These are phyloP conservation scores for Dromaius novaehollandiae DNA, from an alignment of 2,113 vertebrate species.

Conservation along the genomic window DNA sequence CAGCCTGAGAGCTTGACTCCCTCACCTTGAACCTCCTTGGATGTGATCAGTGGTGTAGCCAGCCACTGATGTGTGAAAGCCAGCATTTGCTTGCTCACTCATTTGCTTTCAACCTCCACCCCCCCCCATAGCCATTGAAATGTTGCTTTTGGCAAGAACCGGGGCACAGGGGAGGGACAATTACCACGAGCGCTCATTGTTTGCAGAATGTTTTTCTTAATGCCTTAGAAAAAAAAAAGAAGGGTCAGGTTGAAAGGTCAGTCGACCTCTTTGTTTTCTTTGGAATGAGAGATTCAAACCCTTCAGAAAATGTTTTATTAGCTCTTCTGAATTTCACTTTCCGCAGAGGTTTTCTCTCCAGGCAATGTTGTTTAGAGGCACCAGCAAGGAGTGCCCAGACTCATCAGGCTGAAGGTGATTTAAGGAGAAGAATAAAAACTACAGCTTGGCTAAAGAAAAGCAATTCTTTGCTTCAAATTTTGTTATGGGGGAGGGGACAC, in stretches of 20 bases:
- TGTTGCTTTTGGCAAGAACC: slow-evolving; percentile 74
- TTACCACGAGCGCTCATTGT: slow-evolving; percentile 73
- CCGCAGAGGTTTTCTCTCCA: slow-evolving; percentile 59
- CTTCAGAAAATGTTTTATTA: slow-evolving; percentile 74
- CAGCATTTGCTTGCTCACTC: slow-evolving; percentile 65
- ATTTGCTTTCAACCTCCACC: slow-evolving; percentile 69
- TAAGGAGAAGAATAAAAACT: slow-evolving; percentile 50
- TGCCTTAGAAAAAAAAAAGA: slow-evolving; percentile 26
- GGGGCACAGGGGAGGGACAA: slow-evolving; percentile 70
- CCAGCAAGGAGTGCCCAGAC: slow-evolving; percentile 32
- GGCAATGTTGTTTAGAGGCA: slow-evolving; percentile 44
- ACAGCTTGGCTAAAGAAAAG: not conserved
- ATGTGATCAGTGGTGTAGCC: slow-evolving; percentile 48
- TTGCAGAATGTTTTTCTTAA: slow-evolving; percentile 77
- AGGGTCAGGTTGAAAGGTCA: slow-evolving; percentile 73
- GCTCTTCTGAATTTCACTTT: slow-evolving; percentile 69
- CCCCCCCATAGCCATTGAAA: slow-evolving; percentile 67
- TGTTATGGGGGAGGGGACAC: not conserved
- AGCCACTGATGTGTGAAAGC: slow-evolving; percentile 68
- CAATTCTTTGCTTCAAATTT: slow-evolving; percentile 1
- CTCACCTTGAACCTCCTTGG: slow-evolving; percentile 69
- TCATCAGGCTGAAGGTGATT: slow-evolving; percentile 57
- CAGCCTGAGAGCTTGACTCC: slow-evolving; percentile 35
- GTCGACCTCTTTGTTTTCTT: slow-evolving; percentile 73
- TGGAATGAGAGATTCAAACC: slow-evolving; percentile 69